Evolutionary conservation across 2,797 vertebrate species (phyloP).

Genomic region (Anas bahamensis): DNA sequence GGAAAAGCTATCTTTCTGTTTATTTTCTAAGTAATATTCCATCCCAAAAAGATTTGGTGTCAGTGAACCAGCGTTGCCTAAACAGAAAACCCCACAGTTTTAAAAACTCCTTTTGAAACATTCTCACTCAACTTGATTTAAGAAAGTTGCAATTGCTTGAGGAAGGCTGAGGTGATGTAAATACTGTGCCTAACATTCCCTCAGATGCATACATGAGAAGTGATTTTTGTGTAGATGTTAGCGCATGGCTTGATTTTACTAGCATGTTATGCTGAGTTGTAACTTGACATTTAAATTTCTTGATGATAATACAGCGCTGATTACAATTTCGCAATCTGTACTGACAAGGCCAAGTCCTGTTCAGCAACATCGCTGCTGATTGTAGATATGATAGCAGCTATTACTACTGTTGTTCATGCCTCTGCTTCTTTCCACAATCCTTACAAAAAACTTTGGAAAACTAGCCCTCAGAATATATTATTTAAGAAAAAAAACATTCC

Average conservation of each 20-base stretch:
- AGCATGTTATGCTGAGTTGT: background rate
- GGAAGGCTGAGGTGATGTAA: background rate
- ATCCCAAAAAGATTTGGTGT: background rate
- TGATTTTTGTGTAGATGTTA: background rate
- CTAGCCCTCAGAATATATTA: background rate
- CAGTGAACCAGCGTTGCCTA: background rate
- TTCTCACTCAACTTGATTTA: background rate
- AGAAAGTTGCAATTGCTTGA: background rate
- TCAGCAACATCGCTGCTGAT: background rate
- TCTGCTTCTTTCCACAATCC: constrained; percentile 8
- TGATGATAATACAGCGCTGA: background rate
- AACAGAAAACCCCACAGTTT: background rate
- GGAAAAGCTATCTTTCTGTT: background rate
- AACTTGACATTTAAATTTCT: background rate
- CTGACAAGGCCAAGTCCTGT: background rate
- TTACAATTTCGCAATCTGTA: background rate
- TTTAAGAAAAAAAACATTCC: constrained; percentile 31
- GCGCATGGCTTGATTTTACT: background rate
- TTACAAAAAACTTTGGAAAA: background rate
- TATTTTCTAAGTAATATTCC: background rate
- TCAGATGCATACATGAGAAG: background rate
- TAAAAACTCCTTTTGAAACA: background rate
- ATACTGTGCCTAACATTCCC: background rate
- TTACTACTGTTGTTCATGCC: background rate
- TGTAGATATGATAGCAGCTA: constrained; percentile 2